A percentile compares a stretch with the other conserved stretches of the same genome.
These are phyloP conservation scores for Platysteira castanea DNA, from an alignment of 2,113 vertebrate species.

Conservation along the genomic window DNA sequence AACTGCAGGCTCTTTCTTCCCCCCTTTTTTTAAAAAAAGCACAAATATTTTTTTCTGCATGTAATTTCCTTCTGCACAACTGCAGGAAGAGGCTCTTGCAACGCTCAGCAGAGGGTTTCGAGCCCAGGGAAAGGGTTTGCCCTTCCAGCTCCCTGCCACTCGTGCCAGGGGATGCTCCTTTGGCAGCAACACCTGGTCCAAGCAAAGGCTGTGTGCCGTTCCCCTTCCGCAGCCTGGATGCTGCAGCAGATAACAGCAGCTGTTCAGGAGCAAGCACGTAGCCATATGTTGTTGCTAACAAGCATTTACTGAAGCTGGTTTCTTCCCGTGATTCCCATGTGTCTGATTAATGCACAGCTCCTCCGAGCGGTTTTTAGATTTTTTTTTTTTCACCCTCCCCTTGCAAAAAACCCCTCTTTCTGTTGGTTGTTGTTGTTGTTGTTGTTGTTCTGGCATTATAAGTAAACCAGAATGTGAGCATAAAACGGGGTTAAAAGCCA, in stretches of 20 bases:
- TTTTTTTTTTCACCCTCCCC: neutral
- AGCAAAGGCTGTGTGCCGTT: rapidly evolving
- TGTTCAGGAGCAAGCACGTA: neutral
- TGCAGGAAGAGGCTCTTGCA: no score
- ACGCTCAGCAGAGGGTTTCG: rapidly evolving
- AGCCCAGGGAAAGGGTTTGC: neutral
- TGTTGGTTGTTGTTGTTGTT: no score
- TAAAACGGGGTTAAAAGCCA: neutral
- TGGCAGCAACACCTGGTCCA: neutral
- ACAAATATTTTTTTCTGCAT: rapidly evolving
- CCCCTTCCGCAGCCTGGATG: neutral
- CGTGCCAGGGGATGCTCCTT: neutral
- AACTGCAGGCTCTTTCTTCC: neutral
- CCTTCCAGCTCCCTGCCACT: neutral
- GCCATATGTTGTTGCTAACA: slow-evolving; percentile 49
- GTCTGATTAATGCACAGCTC: slow-evolving; percentile 26
- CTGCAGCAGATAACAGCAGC: slow-evolving; percentile 25
- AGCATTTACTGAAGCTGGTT: slow-evolving; percentile 34
- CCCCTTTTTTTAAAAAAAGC: neutral
- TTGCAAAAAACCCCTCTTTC: neutral
- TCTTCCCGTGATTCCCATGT: neutral
- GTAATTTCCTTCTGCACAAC: neutral
- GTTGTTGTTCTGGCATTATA: neutral
- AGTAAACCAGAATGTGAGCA: neutral
- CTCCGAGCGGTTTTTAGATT: neutral